Base-by-base conservation (phyloP, 2,113 vertebrate genomes). In the Limnothrissa miodon region DNA sequence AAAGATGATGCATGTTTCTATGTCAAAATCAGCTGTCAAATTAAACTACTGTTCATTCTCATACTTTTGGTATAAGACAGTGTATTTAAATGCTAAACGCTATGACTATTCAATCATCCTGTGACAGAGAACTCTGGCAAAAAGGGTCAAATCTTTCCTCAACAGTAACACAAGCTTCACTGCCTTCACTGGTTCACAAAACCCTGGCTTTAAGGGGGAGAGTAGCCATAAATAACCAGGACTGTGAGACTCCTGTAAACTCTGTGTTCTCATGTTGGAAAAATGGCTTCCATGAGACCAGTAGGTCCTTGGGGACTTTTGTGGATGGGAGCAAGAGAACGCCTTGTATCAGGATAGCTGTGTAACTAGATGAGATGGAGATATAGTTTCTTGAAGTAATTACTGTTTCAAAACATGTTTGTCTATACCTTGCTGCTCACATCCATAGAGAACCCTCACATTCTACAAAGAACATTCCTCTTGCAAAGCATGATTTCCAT, bases 151-250 rank as follows among this genome's bases (percentile, higher is more conserved):
- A 29, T 33, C 29, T 74, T 33, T 36, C 29, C 19, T 36, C 66
- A 74, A 39, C 29, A 36, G 29, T 29, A 74, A 29, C 66, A 36
- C 66, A 74, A 74, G 29, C 66, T 36, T 33, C 59, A 42, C 42
- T 42, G 42, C 42, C 42, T 42, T 42, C 42, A 42, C 42, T 42
- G 42, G 42, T 42, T 42, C 42, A 62, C n/a, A 62, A 2, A 25
- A n/a, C n/a, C 11, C 66, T 74, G 66, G 53, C 62, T 80, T 78
- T 42, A 78, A 85, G 66, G 29, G 79, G 15, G 48, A 36, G 48
- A 78, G 70, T 46, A 82, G 36, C 25, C 80, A 87, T 80, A 78
- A 87, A 85, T 82, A 83, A 48, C 79, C 5, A 48, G 45, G 78
- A 66, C 80, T 29, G 81, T 46, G 46, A 82, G 48, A 53, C 66